phyloP scores from a whole-genome alignment of 2,797 vertebrate species.

The Lophius americanus region DNA sequence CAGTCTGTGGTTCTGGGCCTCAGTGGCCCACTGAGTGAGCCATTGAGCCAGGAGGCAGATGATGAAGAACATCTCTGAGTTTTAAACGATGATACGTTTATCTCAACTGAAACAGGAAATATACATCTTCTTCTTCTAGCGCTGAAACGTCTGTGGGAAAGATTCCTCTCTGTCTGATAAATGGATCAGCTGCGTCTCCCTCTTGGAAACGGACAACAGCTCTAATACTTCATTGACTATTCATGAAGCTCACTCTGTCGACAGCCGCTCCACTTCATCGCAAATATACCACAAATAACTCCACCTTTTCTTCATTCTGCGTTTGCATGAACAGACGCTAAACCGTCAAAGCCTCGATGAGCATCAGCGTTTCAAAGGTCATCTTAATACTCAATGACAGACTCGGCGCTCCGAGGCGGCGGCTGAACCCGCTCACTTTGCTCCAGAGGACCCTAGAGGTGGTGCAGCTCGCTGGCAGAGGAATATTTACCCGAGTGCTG shows the following conservation, averaged over 20 bases:
- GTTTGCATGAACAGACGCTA: slow-evolving; percentile 16
- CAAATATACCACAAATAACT: slow-evolving; percentile 20
- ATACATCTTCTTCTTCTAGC: too few species aligned
- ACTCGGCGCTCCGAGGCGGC: slow-evolving; percentile 28
- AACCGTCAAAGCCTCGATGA: slow-evolving; percentile 40
- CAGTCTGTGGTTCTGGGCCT: too few species aligned
- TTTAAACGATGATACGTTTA: too few species aligned
- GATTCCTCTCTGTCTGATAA: too few species aligned
- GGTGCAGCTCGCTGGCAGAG: slow-evolving; percentile 36
- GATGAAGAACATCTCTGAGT: slow-evolving; percentile 1
- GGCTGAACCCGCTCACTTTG: slow-evolving; percentile 56
- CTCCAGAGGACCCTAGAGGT: slow-evolving; percentile 32
- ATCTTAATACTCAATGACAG: slow-evolving; percentile 64
- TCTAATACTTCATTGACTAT: slow-evolving; percentile 3
- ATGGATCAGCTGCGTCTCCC: too few species aligned
- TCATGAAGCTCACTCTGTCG: slow-evolving; percentile 12
- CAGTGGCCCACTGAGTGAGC: slow-evolving; percentile 48
- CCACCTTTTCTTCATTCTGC: slow-evolving; percentile 11
- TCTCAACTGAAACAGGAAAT: too few species aligned
- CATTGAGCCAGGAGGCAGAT: slow-evolving; percentile 22
- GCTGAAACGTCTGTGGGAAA: too few species aligned
- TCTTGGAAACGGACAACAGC: not conserved
- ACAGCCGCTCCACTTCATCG: slow-evolving; percentile 3
- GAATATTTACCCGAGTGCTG: slow-evolving; percentile 36
- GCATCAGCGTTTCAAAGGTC: slow-evolving; percentile 47